Evolutionary conservation across 2,888 invertebrate species (phyloP).

Genomic region (Melanargia galathea): DNA sequence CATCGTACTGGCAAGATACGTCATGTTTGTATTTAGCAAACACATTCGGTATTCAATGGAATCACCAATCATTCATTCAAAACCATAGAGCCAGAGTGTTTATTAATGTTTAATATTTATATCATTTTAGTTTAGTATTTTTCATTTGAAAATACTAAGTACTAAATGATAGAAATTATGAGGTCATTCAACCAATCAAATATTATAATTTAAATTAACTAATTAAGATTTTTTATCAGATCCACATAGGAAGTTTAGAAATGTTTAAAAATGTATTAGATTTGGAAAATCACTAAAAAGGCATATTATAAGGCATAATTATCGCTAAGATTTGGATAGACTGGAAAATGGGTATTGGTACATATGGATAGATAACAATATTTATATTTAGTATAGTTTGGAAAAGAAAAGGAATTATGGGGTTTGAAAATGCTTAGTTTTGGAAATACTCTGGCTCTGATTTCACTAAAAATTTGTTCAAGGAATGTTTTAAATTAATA

Average conservation of each 20-base stretch:
- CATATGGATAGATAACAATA: too few species aligned
- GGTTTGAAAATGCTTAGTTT: neutral
- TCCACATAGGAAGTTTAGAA: too few species aligned
- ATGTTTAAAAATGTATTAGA: too few species aligned
- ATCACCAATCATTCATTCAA: neutral
- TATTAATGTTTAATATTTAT: neutral
- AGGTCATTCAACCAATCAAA: too few species aligned
- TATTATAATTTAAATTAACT: too few species aligned
- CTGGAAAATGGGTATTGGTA: too few species aligned
- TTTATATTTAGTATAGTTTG: too few species aligned
- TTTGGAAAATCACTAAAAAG: too few species aligned
- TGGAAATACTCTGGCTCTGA: neutral
- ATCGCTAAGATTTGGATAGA: too few species aligned
- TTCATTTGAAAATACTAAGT: neutral
- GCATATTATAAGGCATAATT: too few species aligned
- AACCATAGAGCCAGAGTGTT: neutral
- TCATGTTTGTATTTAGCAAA: slow-evolving; percentile 55
- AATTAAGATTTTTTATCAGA: too few species aligned
- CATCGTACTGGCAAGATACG: slow-evolving; percentile 61
- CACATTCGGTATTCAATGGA: slow-evolving; percentile 35
- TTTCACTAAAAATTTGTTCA: neutral
- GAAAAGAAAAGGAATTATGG: neutral
- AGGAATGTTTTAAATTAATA: slow-evolving; percentile 7
- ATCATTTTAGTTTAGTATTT: neutral
- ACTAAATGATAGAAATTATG: too few species aligned